Percentiles rank a stretch among this genome's conserved stretches.
These are phyloP conservation scores for Drosophila siamana DNA, from an alignment of 2,888 invertebrate species.

Conservation along the genomic window DNA sequence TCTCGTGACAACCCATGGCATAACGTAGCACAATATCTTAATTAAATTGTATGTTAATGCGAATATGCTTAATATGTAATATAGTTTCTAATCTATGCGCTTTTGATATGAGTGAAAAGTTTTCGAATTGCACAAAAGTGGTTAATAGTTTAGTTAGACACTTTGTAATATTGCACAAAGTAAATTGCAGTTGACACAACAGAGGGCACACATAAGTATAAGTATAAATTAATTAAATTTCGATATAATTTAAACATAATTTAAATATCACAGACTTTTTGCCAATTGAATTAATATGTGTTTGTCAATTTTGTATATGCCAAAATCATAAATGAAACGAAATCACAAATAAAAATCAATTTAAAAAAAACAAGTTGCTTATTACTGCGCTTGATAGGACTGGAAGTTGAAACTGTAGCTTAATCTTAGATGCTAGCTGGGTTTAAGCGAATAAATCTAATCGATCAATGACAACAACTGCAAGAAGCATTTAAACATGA, in stretches of 20 bases:
- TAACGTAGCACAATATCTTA: conserved; percentile 49
- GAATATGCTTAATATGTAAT: conserved; percentile 39
- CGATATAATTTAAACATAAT: conserved; percentile 66
- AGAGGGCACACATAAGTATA: conserved; percentile 55
- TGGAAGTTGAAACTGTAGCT: conserved; percentile 18
- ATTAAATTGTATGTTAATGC: conserved; percentile 28
- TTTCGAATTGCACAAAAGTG: conserved; percentile 72
- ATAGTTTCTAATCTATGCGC: conserved; percentile 52
- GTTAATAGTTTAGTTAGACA: conserved; percentile 56
- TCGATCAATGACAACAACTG: conserved; percentile 24
- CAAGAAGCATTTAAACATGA: conserved; percentile 3
- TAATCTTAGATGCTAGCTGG: conserved; percentile 39
- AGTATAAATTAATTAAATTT: conserved; percentile 62
- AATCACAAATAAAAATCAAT: conserved; percentile 20
- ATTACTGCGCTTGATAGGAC: conserved; percentile 18
- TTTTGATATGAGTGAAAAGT: conserved; percentile 74
- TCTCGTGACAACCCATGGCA: conserved; percentile 33
- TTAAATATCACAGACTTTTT: conserved; percentile 82
- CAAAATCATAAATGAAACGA: conserved; percentile 43
- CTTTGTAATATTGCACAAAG: conserved; percentile 68
- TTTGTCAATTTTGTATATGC: conserved; percentile 71
- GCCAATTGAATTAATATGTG: conserved; percentile 77
- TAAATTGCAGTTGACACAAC: conserved; percentile 53
- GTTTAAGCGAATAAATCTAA: conserved; percentile 57
- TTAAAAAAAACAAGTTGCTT: conserved; percentile 14